Evolutionary conservation across 2,113 vertebrate genomes (phyloP).

Genomic region (Nothobranchius kuhntae): DNA sequence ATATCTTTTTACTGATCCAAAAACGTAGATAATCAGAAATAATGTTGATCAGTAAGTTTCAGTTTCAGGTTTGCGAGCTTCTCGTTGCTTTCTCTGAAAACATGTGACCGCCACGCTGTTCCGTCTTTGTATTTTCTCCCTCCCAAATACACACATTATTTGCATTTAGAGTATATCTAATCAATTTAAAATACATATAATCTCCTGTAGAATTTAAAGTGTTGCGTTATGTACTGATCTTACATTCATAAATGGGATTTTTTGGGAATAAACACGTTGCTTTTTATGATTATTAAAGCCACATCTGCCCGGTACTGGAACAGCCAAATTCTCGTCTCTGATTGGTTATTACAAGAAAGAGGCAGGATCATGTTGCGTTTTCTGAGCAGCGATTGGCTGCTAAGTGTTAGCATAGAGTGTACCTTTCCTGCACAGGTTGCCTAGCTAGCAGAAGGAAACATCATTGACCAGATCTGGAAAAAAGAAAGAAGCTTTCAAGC

Average conservation of each 20-base stretch:
- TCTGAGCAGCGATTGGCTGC: conserved; percentile 27
- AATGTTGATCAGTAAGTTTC: conserved; percentile 33
- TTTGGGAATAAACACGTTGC: neutral
- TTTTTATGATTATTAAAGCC: neutral
- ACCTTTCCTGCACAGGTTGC: neutral
- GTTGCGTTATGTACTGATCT: too few relatives aligned
- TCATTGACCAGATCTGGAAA: too few relatives aligned
- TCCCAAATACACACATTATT: neutral
- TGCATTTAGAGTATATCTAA: neutral
- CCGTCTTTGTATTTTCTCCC: neutral
- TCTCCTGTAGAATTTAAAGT: too few relatives aligned
- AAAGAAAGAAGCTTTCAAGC: neutral
- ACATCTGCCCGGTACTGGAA: neutral
- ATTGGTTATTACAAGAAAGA: conserved; percentile 32
- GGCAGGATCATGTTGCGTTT: neutral
- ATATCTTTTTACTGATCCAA: too few relatives aligned
- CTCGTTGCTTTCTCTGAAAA: conserved; percentile 68
- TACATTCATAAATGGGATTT: too few relatives aligned
- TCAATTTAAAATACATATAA: neutral
- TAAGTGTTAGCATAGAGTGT: neutral
- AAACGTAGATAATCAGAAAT: too few relatives aligned
- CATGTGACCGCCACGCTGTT: conserved; percentile 53
- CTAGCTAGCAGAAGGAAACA: fast-evolving
- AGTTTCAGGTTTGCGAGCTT: conserved; percentile 52
- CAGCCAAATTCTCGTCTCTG: conserved; percentile 17